Evolutionary conservation across 1,140 invertebrate genomes (phyloP), one percentile per base, ranked within the genome.

Genomic region (Copidosoma floridanum): DNA sequence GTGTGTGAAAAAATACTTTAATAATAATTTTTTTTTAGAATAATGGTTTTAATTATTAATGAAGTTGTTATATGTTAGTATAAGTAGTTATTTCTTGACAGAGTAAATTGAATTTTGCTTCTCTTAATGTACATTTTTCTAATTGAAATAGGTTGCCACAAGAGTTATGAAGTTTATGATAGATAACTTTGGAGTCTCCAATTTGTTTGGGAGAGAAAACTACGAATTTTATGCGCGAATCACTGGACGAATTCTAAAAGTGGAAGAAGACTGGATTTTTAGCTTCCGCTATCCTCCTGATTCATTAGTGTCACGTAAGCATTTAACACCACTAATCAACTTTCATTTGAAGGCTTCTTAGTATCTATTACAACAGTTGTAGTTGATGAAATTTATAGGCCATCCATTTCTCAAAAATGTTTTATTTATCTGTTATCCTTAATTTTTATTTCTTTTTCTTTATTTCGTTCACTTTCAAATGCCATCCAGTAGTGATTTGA

Each of bases 201-300:
- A 97, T 78, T 84, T 99, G 50, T 99, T 98, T 80, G 95, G 95
- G 2, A 86, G 91, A 44, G 90, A 96, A 40, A 98, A 98, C 78
- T 98, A 99, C 73, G 94, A 98, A 79, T 99, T 95, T 79, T 99
- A 99, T 80, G 94, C 95, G 3, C 84, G 92, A 21, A 94, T 96
- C 38, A 96, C 94, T n/a, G 94, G 94, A 1, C 82, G 94, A 48
- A 91, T 95, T 66, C 79, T 97, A 24, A 90, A 93, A 71, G 92
- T 96, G 20, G 92, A 95, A 78, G 92, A 95, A 75, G 91, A 95
- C 76, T 95, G 93, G 92, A 93, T 94, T 68, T 95, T 94, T 80
- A 93, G 92, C 65, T 95, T 95, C 79, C 85, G 92, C 59, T 93
- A 94, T 80, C 93, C 93, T 35, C 91, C 92, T 32, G 90, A 92